These are phyloP conservation scores for Coenobita brevimanus DNA, from an alignment of 1,140 invertebrate species.

Conservation along the genomic window DNA sequence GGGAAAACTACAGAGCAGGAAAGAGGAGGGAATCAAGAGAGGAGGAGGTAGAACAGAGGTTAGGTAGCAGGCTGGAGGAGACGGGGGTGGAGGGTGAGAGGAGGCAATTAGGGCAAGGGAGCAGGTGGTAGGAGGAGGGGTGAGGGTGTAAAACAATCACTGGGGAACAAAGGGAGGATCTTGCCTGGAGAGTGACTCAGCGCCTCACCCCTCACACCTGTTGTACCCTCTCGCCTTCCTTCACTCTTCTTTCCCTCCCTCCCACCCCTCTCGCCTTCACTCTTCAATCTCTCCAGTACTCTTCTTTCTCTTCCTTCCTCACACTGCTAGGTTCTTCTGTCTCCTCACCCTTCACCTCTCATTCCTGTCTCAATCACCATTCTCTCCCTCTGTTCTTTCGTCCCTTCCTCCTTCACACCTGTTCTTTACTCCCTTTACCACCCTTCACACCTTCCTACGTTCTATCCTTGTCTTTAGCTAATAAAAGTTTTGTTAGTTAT, in stretches of 20 bases:
- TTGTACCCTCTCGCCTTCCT: background rate
- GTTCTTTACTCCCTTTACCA: background rate
- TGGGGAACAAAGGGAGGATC: slow-evolving; percentile 5
- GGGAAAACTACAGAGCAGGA: background rate
- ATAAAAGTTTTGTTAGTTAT: too few relatives aligned
- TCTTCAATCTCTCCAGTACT: background rate
- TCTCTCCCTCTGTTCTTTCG: too few relatives aligned
- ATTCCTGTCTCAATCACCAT: too few relatives aligned
- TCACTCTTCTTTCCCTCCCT: too few relatives aligned
- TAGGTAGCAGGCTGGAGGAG: background rate
- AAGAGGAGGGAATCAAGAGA: background rate
- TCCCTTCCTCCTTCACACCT: background rate
- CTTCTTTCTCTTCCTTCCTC: slow-evolving; percentile 16
- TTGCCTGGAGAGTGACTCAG: background rate
- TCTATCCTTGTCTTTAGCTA: background rate
- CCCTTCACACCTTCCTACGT: background rate
- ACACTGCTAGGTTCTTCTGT: background rate
- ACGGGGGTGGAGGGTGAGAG: background rate
- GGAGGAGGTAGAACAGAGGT: background rate
- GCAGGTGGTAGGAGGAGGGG: background rate
- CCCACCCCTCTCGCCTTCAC: background rate
- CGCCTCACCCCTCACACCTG: slow-evolving; percentile 16
- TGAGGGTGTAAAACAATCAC: slow-evolving; percentile 20
- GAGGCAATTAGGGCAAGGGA: slow-evolving; percentile 2
- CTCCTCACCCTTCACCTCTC: background rate